A percentile compares a stretch with the other conserved stretches of the same genome.
Evolutionary conservation across 1,140 invertebrate species (phyloP).

Genomic region (Panagrolaimus sp.): DNA sequence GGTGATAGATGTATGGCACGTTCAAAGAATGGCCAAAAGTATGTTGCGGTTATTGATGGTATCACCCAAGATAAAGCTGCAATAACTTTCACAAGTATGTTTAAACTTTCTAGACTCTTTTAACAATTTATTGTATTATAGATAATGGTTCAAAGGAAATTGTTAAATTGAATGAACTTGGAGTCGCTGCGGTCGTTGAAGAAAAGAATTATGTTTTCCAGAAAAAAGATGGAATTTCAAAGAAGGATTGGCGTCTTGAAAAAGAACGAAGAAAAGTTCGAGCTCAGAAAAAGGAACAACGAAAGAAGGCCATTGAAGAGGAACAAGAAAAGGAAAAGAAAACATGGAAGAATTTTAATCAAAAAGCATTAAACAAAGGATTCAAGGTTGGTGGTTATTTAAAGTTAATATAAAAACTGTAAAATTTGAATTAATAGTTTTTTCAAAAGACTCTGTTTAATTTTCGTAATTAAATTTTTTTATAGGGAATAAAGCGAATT

Average conservation of each 20-base stretch:
- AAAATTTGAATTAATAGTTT: too few species aligned
- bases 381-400: not conserved
- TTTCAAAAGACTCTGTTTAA: too few species aligned
- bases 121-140: not conserved
- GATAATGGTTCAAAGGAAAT: slow-evolving; percentile 7
- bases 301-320: not conserved
- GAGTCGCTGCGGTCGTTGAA: not conserved
- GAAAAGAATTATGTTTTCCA: slow-evolving; percentile 13
- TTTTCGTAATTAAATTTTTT: not conserved
- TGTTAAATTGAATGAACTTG: not conserved
- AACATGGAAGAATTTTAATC: slow-evolving; percentile 13
- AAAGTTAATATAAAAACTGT: too few species aligned
- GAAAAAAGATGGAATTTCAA: slow-evolving; percentile 10
- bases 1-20: slow-evolving; percentile 10
- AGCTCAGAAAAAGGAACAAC: slow-evolving; percentile 9
- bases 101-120: not conserved
- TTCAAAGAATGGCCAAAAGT: not conserved
- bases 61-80: slow-evolving; percentile 8
- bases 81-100: slow-evolving; percentile 4
- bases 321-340: slow-evolving; percentile 11
- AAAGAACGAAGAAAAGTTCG: slow-evolving; percentile 9
- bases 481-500: slow-evolving; percentile 8
- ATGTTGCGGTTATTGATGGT: slow-evolving; percentile 2
- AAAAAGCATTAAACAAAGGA: slow-evolving; percentile 4
- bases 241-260: slow-evolving; percentile 10